Conservation (phyloP, 1,140 invertebrate genomes). For the Drosophila gunungcola region DNA sequence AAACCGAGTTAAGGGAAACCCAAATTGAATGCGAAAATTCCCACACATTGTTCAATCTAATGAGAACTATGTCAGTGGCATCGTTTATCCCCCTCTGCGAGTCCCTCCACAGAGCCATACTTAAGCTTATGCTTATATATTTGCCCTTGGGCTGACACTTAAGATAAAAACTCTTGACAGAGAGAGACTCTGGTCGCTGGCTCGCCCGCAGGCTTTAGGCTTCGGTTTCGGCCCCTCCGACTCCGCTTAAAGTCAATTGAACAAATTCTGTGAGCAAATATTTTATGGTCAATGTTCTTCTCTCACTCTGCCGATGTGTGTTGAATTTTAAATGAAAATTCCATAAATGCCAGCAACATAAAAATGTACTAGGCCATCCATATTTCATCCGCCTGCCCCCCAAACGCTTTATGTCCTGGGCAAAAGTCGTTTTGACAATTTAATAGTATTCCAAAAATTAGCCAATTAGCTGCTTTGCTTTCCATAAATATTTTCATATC, state of each 20-base stretch:
- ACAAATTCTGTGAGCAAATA: conserved; percentile 42
- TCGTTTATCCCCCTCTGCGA: conserved; percentile 10
- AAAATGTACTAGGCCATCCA: conserved; percentile 21
- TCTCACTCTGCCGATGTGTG: conserved; percentile 32
- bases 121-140: conserved; percentile 57
- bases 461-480: conserved; percentile 39
- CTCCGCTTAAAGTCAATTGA: conserved; percentile 46
- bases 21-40: conserved; percentile 59
- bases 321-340: conserved; percentile 63
- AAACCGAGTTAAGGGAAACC: conserved; percentile 13
- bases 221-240: background rate
- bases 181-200: conserved; percentile 10
- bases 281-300: conserved; percentile 44
- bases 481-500: conserved; percentile 44
- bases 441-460: conserved; percentile 57
- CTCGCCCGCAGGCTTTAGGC: conserved; percentile 7
- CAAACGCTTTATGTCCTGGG: conserved; percentile 4
- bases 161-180: conserved; percentile 53
- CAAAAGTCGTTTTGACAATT: conserved; percentile 25
- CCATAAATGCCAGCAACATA: conserved; percentile 46
- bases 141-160: conserved; percentile 72
- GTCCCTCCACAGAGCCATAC: conserved; percentile 7
- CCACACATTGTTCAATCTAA: conserved; percentile 63
- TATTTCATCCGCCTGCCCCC: conserved; percentile 14
- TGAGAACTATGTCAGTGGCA: conserved; percentile 74